These are phyloP conservation scores for Spinus olivaceus DNA, from an alignment of 2,797 vertebrate genomes.

Conservation along the genomic window DNA sequence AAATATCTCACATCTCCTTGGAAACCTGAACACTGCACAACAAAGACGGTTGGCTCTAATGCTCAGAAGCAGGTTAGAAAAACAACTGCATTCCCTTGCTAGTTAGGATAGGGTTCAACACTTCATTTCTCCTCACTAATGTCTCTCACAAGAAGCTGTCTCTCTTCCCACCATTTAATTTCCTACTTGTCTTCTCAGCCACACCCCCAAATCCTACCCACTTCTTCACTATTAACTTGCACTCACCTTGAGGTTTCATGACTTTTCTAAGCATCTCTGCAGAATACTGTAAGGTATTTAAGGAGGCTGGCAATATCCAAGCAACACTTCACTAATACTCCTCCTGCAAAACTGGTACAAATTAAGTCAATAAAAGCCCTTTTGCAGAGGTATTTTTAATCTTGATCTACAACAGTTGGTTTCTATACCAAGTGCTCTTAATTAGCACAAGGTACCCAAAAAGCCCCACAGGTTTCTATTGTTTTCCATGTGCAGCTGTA, in stretches of 20 bases:
- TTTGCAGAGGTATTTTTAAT: neutral
- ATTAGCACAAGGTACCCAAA: neutral
- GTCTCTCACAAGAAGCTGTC: neutral
- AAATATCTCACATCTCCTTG: slow-evolving; percentile 49
- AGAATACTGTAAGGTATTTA: neutral
- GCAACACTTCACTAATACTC: neutral
- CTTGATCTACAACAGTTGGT: neutral
- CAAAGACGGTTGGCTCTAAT: neutral
- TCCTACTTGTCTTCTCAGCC: neutral
- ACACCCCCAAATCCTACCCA: neutral
- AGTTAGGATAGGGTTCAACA: neutral
- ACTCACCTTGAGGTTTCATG: neutral
- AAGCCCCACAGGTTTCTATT: accelerated
- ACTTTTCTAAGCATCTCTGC: neutral
- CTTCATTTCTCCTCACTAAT: neutral
- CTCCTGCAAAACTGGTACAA: neutral
- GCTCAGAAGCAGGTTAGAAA: neutral
- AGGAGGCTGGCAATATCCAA: neutral
- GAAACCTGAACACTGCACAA: slow-evolving; percentile 42
- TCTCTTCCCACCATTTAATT: neutral
- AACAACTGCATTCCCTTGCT: neutral
- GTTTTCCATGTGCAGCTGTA: neutral
- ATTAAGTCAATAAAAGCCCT: neutral
- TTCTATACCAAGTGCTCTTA: neutral
- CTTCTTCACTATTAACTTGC: neutral